phyloP scores from a whole-genome alignment of 1,140 invertebrate genomes.

The Drosophila arawakana region DNA sequence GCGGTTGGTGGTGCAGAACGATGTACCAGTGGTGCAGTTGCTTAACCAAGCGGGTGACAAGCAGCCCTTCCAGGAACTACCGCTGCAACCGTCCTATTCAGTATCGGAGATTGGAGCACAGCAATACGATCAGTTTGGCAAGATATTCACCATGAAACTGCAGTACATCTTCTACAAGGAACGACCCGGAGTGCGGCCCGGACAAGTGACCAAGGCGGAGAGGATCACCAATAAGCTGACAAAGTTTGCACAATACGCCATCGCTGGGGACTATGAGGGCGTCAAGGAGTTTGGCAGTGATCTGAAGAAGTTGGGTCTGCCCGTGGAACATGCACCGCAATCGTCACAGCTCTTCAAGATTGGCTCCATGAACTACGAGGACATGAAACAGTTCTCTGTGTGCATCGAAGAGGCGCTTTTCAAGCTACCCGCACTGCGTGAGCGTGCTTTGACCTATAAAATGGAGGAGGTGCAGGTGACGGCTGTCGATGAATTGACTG shows the following conservation, averaged over 20 bases:
- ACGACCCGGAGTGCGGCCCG: slow-evolving; percentile 97
- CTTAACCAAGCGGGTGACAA: slow-evolving; percentile 94
- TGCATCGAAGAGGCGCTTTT: slow-evolving; percentile 96
- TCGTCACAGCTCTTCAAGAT: slow-evolving; percentile 98
- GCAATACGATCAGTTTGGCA: slow-evolving; percentile 99
- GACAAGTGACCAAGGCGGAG: slow-evolving; percentile 97
- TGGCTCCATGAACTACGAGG: slow-evolving; percentile 94
- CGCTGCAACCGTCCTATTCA: slow-evolving; percentile 96
- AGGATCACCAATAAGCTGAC: slow-evolving; percentile 95
- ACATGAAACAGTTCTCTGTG: slow-evolving; percentile 95
- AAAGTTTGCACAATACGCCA: slow-evolving; percentile 97
- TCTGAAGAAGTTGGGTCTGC: slow-evolving; percentile 96
- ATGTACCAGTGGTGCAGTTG: slow-evolving; percentile 93
- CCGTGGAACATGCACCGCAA: slow-evolving; percentile 98
- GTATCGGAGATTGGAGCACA: slow-evolving; percentile 97
- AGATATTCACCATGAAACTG: slow-evolving; percentile 99
- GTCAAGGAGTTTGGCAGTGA: slow-evolving; percentile 97
- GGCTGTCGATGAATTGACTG: slow-evolving; percentile 97
- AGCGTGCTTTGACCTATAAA: slow-evolving; percentile 96
- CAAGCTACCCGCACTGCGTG: slow-evolving; percentile 91
- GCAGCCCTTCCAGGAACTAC: slow-evolving; percentile 96
- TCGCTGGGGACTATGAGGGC: slow-evolving; percentile 95
- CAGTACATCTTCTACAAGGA: slow-evolving; percentile 99
- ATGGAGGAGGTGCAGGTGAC: slow-evolving; percentile 99
- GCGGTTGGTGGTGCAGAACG: slow-evolving; percentile 90